Evolutionary conservation across 64 coral and sea anemone genomes (phyloP), one percentile per base, ranked within the genome.

Genomic region (Hydrozoanthus tunicans): DNA sequence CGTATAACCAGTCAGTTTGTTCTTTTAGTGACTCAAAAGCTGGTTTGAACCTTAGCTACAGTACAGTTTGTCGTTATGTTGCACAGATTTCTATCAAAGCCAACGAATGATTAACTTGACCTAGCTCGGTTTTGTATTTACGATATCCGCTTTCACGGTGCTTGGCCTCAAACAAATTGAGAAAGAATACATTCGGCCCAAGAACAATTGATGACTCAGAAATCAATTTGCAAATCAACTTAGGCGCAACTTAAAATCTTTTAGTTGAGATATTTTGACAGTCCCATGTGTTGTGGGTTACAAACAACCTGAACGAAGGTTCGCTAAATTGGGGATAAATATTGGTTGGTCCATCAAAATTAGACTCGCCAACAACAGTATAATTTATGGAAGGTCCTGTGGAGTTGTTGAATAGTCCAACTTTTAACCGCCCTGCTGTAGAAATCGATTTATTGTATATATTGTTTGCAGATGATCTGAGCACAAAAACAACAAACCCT

Each of bases 311-410:
- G 54, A 14, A 75, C 55, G 54, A 61, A 88, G 67, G 56, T 5
- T 59, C 12, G 6, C 84, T 10, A 43, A 75, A 59, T 88, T 72
- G 84, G 11, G 27, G 54, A 12, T 24, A 88, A 88, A 75, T 88
- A 74, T 88, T 73, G 70, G 68, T 56, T 88, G 54, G 56, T 14
- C 61, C 11, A 56, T 88, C 54, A 25, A 88, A 88, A 88, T 88
- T 75, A 59, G 68, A 59, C 73, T n/a, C 43, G 26, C 74, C 54
- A 88, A 74, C 84, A 88, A 32, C 0, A 1, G 26, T 3, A 11
- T 88, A 88, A 88, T 73, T 88, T 73, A 88, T 88, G 84, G 53
- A 59, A 88, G 57, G 70, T 88, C 84, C 68, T n/a, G 68, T 70
- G 59, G 69, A 74, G 23, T 75, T 27, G 7, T 1, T 74, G 53